Evolutionary conservation across 2,113 vertebrate species (phyloP), one percentile per base, ranked within the genome.

Genomic region (Sigmodon hispidus): DNA sequence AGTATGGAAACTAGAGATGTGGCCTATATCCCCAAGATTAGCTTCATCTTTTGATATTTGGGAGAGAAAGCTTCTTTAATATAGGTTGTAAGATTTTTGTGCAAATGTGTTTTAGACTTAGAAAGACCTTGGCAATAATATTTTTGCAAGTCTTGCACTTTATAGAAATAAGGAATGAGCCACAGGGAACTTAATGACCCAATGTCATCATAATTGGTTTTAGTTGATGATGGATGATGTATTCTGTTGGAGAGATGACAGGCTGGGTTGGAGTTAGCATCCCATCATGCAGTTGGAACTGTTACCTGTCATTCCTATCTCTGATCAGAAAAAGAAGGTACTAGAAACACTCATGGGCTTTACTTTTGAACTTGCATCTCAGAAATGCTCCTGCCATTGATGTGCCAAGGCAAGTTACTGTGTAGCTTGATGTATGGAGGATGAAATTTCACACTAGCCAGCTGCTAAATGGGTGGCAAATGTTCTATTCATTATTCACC

Each of bases 171-270:
- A 45, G 77, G 22, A 92, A 43, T 22, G 57, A 70, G 16, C 59
- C 36, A 34, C 3, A 3, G 8, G 31, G 13, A 48, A 19, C 22
- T 57, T 52, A 81, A 89, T 76, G 40, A 79, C 29, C 29, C 24
- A 75, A 40, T 21, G 36, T 19, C 52, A 79, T 29, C 24, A 26
- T 86, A 70, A 88, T 73, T 89, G 36, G 50, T 77, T 93, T 96
- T 26, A 75, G 70, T 85, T 72, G 77, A 91, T 26, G 73, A 80
- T n/a, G 50, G 59, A 77, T 57, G 48, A 87, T 84, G 48, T 10
- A 36, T 85, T 88, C 40, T 5, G 7, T 52, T 75, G 67, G 36
- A 87, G 79, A 83, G 61, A 87, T 52, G 36, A 89, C 55, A 89
- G 61, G 63, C 3, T 4, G 5, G 31, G 36, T 55, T n/a, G 40